A percentile compares a stretch with the other conserved stretches of the same genome.
phyloP scores from a whole-genome alignment of 2,888 invertebrate genomes.

The Alsophila aescularia region DNA sequence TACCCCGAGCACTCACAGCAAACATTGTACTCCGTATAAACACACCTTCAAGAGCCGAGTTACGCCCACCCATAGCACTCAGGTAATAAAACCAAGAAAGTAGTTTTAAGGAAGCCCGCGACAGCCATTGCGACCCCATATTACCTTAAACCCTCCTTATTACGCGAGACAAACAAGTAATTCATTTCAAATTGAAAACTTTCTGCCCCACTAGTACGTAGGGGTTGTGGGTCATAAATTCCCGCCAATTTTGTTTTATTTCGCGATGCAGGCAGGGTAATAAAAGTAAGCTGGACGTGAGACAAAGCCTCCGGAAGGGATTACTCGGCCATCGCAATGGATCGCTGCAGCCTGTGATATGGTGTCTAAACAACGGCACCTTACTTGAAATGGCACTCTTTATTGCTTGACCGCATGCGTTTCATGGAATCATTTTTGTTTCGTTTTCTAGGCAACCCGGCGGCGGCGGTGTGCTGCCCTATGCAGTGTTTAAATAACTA shows the following conservation, averaged over 20 bases:
- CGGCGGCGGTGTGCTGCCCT: too few species aligned
- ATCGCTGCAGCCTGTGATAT: slow-evolving; percentile 78
- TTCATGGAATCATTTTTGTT: not conserved
- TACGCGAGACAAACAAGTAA: slow-evolving; percentile 82
- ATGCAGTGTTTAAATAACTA: too few species aligned
- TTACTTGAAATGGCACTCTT: slow-evolving; percentile 52
- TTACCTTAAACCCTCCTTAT: slow-evolving; percentile 81
- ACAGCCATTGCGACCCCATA: slow-evolving; percentile 77
- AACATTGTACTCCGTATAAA: slow-evolving; percentile 47
- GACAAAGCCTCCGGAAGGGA: slow-evolving; percentile 80
- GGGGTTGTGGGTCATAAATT: slow-evolving; percentile 81
- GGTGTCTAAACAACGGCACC: slow-evolving; percentile 74
- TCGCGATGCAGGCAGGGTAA: slow-evolving; percentile 82
- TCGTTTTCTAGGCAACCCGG: too few species aligned
- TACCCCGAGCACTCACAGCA: slow-evolving; percentile 32
- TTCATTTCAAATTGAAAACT: slow-evolving; percentile 85
- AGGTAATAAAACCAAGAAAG: slow-evolving; percentile 82
- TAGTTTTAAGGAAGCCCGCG: slow-evolving; percentile 81
- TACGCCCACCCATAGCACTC: slow-evolving; percentile 70
- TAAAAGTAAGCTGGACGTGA: slow-evolving; percentile 85
- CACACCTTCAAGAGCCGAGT: slow-evolving; percentile 54
- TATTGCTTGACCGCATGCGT: slow-evolving; percentile 34
- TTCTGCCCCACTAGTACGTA: slow-evolving; percentile 78
- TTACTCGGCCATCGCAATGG: slow-evolving; percentile 80
- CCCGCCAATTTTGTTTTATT: slow-evolving; percentile 84